These are phyloP conservation scores for Tinamus major DNA, from an alignment of 2,797 vertebrate species.

Conservation along the genomic window DNA sequence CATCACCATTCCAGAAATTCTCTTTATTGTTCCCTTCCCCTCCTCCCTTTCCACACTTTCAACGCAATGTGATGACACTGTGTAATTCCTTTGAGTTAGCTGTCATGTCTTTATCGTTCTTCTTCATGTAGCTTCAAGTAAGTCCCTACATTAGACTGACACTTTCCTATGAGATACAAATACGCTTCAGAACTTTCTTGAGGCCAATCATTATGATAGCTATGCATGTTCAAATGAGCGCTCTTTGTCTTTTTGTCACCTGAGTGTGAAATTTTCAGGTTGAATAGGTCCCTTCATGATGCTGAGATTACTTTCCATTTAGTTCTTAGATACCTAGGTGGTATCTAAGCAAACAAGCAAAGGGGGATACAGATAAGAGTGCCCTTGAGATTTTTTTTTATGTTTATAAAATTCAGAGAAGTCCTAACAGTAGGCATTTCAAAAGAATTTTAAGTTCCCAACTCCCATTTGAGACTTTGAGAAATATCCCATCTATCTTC, in stretches of 20 bases:
- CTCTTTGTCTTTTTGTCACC: not conserved
- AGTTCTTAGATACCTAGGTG: not conserved
- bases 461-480: not conserved
- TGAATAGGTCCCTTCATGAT: not conserved
- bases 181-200: not conserved
- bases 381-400: not conserved
- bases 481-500: not conserved
- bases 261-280: not conserved
- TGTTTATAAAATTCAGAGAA: not conserved
- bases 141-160: not conserved
- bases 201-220: not conserved
- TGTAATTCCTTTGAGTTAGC: not conserved
- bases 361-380: not conserved
- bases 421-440: not conserved
- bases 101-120: not conserved
- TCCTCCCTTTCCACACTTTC: not conserved
- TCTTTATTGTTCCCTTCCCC: not conserved
- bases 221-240: not conserved
- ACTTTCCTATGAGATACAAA: not conserved
- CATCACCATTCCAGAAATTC: not conserved
- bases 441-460: not conserved
- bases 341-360: not conserved
- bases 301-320: not conserved
- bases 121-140: not conserved
- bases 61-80: not conserved